Evolutionary conservation across 2,888 invertebrate species (phyloP), one percentile per base, ranked within the genome.

Genomic region (Syrphus vitripennis): DNA sequence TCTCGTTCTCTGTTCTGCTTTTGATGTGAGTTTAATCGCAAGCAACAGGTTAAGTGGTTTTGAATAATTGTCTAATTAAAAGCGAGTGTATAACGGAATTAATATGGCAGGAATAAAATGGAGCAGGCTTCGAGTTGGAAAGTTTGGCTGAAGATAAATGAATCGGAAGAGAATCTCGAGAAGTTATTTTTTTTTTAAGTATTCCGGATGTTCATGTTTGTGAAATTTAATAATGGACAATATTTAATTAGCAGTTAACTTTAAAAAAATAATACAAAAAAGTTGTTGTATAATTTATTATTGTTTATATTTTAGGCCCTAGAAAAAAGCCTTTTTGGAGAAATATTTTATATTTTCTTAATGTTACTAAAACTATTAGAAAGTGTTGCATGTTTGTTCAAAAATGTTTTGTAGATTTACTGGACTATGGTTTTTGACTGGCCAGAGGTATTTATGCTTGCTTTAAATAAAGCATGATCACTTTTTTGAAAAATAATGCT

Each of bases 41-140:
- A 74, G 42, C 59, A 78, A 78, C 77, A 71, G 63, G 77, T 86
- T 78, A 82, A 86, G 53, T 74, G 86, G 45, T 82, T 74, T 70
- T 78, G 74, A 82, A 78, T 82, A 82, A 82, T 82, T 77, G 82
- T 59, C 82, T 63, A 67, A 86, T 77, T 69, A 69, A 81, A 81
- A 81, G 61, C 37, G 10, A 26, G 2, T 24, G 67, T 57, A 40
- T 57, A 70, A 37, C 50, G 63, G 63, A 48, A 14, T 31, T 12
- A 21, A 19, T 31, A 21, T 21, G 37, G 50, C 19, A 19, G 42
- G 34, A 42, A 31, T 19, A 14, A 12, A 2, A 1, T 0, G 4
- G 55, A 5, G 19, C 14, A 50, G 34, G 57, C 34, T 21, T 34
- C 31, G 12, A 34, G 2, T 57, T 34, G 0, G 19, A 16, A 19